Evolutionary conservation across 2,113 vertebrate genomes (phyloP), one percentile per base, ranked within the genome.

Genomic region (Gopherus flavomarginatus): DNA sequence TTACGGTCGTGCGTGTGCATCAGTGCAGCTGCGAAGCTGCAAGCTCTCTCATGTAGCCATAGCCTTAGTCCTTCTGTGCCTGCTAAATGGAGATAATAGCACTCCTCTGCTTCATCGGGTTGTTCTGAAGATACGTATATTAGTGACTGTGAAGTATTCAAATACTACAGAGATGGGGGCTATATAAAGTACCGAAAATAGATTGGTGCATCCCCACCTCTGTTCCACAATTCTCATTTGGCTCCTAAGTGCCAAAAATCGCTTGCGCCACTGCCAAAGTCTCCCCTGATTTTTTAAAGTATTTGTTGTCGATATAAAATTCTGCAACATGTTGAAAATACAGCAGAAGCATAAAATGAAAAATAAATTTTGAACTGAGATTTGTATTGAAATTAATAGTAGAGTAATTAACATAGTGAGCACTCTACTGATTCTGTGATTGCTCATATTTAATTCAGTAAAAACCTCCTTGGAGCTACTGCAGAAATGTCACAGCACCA

Each of bases 391-490:
- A 90, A 52, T 72, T 17, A 72, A 8, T 88, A 75, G 62, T 57
- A 38, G 80, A 89, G 80, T 91, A 87, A 92, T 24, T 89, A 82
- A 42, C 1, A 2, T 19, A 26, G 6, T 2, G 88, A 31, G 85
- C 94, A 83, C 1, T 14, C 50, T 88, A 0, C 3, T 87, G 65
- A 75, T 90, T 83, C 75, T 78, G 54, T 54, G 94, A 17, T 0
- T 79, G 14, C 83, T 92, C 44, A 44, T 10, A 6, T 90, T 86
- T 92, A 89, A 21, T 53, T 95, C 52, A 6, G 2, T 96, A 38
- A 95, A 42, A 86, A 38, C 89, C 77, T 94, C n/a, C 44, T 75
- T 93, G 72, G 87, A 89, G 65, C 54, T 96, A 80, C 47, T 83
- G 27, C 72, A 89, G 57, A 85, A 35, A 53, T 85, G 29, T 89